Conservation (phyloP, 2,888 invertebrate species). For the Melipona bicolor region DNA sequence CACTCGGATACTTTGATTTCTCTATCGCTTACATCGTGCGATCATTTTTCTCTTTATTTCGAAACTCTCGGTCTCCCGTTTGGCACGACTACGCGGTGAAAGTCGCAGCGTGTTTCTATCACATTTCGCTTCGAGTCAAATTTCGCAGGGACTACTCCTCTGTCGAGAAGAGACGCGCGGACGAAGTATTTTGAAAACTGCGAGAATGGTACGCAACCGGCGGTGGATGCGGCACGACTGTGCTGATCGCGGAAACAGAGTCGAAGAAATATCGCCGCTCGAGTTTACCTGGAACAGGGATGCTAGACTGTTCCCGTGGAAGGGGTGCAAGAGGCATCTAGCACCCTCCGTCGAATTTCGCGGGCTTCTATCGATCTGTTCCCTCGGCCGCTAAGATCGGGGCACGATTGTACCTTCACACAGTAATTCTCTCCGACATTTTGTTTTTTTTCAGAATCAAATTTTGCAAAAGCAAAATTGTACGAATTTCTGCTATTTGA, state of each 20-base stretch:
- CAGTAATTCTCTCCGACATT: conserved; percentile 4
- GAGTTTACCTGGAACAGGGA: conserved; percentile 41
- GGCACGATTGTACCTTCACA: conserved; percentile 29
- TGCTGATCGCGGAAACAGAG: conserved; percentile 56
- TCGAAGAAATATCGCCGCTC: conserved; percentile 49
- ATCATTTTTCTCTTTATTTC: not conserved
- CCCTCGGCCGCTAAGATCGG: conserved; percentile 34
- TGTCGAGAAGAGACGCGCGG: not conserved
- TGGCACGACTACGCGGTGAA: not conserved
- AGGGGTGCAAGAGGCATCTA: conserved; percentile 55
- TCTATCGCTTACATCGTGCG: not conserved
- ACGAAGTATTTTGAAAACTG: conserved; percentile 21
- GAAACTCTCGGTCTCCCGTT: not conserved
- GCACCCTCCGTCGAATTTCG: conserved; percentile 11
- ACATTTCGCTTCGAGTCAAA: not conserved
- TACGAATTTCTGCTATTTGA: not conserved
- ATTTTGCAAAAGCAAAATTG: no score
- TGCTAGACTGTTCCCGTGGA: conserved; percentile 8
- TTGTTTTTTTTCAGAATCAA: not conserved
- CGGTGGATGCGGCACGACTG: conserved; percentile 77
- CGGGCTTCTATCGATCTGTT: conserved; percentile 30
- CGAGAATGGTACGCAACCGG: conserved; percentile 65
- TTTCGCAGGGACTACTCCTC: not conserved
- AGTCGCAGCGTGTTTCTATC: not conserved
- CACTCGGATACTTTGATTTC: not conserved